Base-by-base conservation (phyloP, 2,888 invertebrate genomes). In the Cryptus viduatorius region DNA sequence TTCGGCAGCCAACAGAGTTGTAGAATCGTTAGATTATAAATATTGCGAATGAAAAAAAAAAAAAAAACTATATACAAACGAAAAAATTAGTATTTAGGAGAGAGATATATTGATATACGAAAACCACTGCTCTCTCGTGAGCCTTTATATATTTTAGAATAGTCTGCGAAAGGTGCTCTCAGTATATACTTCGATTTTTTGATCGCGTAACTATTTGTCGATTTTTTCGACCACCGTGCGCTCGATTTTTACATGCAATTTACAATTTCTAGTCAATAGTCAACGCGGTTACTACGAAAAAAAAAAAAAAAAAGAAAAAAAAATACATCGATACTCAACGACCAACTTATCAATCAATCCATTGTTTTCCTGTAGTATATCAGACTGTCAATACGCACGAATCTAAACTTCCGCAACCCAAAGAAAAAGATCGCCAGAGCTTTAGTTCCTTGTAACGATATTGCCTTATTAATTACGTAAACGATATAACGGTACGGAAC, bases 381-480 rank as follows among this genome's bases (percentile, higher is more conserved):
- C 64, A 72, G 1, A 46, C 37, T 37, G n/a, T 64, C 8, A 16
- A 76, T 24, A 69, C 42, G 77, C 65, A 82, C 82, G 44, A 37
- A n/a, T 68, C 44, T 16, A 75, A 75, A 68, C 37, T 44, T 83
- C 46, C 48, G 14, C 16, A 68, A 76, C 72, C 48, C 56, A 64
- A 69, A 8, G 77, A 77, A 37, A 69, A 83, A 77, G 29, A 86
- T 82, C 72, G 61, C 79, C 79, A 68, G 78, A 86, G 86, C 83
- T 79, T 90, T 87, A 88, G 86, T 87, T 90, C 86, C 88, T 90
- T 88, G 86, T 83, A 86, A 87, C 85, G 72, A 86, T 89, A 87
- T 87, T 79, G 87, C 88, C 89, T 90, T 89, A 81, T 86, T 84
- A 87, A 67, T 86, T 79, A 71, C 53, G 67, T 75, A 78, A 81